phyloP scores from a whole-genome alignment of 2,888 invertebrate genomes.

The Rhodophaea formosa region DNA sequence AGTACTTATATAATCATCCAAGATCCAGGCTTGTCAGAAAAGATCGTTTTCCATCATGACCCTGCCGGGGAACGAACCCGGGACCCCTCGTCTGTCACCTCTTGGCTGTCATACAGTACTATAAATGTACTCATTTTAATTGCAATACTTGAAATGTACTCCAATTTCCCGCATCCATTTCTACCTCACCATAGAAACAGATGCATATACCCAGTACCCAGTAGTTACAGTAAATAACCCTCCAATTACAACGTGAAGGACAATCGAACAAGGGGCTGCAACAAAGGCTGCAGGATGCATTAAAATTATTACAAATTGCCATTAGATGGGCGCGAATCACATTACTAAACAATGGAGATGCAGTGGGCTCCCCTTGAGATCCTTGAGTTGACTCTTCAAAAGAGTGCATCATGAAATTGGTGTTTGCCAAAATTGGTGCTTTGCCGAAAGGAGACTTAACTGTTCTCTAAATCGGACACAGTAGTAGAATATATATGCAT shows the following conservation, averaged over 20 bases:
- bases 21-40: too few species aligned
- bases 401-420: neutral
- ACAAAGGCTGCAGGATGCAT: slow-evolving; percentile 51
- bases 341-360: slow-evolving; percentile 49
- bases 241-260: slow-evolving; percentile 60
- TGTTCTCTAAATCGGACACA: too few species aligned
- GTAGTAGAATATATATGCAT: too few species aligned
- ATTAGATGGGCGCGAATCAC: slow-evolving; percentile 63
- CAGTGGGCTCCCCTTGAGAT: slow-evolving; percentile 28
- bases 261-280: slow-evolving; percentile 51
- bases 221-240: slow-evolving; percentile 52
- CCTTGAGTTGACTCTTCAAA: neutral
- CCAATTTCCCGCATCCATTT: neutral
- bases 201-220: slow-evolving; percentile 34
- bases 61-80: too few species aligned
- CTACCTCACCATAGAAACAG: slow-evolving; percentile 3
- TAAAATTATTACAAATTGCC: slow-evolving; percentile 74
- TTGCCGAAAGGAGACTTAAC: neutral
- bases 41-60: too few species aligned
- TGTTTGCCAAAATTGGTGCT: too few species aligned
- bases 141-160: too few species aligned
- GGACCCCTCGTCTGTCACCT: too few species aligned
- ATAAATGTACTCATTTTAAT: too few species aligned
- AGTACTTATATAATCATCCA: too few species aligned
- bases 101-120: too few species aligned